Evolutionary conservation across 2,113 vertebrate species (phyloP).

Genomic region (Sylvietta virens): DNA sequence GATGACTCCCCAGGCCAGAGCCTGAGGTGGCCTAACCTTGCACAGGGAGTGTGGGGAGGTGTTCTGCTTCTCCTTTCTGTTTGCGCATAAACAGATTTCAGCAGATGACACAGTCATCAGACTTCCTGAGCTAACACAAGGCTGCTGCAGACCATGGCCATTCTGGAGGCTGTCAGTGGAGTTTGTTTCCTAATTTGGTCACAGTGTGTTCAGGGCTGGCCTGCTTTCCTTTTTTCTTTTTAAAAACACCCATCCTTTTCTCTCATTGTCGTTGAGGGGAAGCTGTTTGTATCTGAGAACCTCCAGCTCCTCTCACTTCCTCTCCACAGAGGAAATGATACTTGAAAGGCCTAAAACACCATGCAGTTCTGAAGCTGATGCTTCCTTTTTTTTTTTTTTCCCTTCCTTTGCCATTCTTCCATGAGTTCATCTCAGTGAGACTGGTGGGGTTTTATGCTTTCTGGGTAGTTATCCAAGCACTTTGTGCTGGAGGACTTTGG

Average conservation of each 20-base stretch:
- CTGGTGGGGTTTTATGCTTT: not conserved
- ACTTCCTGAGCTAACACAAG: constrained; percentile 41
- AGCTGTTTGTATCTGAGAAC: constrained; percentile 60
- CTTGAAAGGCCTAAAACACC: constrained; percentile 1
- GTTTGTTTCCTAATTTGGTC: constrained; percentile 80
- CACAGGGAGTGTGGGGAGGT: not conserved
- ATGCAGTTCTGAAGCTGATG: not conserved
- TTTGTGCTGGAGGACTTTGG: not conserved
- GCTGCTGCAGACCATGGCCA: not conserved
- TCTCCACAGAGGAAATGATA: constrained; percentile 58
- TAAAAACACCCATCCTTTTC: constrained; percentile 18
- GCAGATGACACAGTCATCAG: constrained; percentile 51
- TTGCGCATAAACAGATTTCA: constrained; percentile 38
- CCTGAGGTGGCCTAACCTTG: not conserved
- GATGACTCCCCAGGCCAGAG: not conserved
- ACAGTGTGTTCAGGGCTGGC: constrained; percentile 51
- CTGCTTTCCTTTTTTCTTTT: constrained; percentile 53
- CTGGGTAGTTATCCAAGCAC: not conserved
- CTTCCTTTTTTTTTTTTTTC: not conserved
- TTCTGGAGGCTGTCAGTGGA: constrained; percentile 43
- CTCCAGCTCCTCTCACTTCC: constrained; percentile 64
- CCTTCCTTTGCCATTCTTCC: not conserved
- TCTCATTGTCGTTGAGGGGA: constrained; percentile 48
- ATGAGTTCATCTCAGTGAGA: not conserved
- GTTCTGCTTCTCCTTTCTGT: constrained; percentile 52